Conservation (phyloP, 2,797 vertebrate genomes). For the Myoxocephalus aenaeus region DNA sequence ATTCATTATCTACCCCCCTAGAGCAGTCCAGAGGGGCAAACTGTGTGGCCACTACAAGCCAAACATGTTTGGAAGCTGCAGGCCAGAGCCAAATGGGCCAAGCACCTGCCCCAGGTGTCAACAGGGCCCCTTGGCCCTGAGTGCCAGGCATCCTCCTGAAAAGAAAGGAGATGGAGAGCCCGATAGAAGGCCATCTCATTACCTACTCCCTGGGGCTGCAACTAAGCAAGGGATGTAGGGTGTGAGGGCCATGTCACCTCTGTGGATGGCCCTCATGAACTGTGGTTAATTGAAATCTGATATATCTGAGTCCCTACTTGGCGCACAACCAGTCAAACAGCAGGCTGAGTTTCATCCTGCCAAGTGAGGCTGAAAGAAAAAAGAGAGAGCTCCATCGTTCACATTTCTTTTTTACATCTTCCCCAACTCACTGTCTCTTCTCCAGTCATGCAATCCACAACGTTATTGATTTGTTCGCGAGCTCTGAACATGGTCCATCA, state of each 20-base stretch:
- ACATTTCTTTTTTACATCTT: conserved; percentile 55
- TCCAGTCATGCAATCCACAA: conserved; percentile 67
- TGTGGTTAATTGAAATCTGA: conserved; percentile 83
- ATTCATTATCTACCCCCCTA: conserved; percentile 79
- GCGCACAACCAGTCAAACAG: conserved; percentile 69
- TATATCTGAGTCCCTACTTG: conserved; percentile 73
- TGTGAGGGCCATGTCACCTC: conserved; percentile 74
- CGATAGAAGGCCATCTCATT: conserved; percentile 83
- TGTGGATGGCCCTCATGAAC: conserved; percentile 73
- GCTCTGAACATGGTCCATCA: conserved; percentile 68
- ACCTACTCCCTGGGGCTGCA: conserved; percentile 82
- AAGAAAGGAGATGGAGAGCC: conserved; percentile 71
- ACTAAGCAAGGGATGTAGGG: conserved; percentile 72
- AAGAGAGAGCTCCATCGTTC: conserved; percentile 57
- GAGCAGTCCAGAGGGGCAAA: conserved; percentile 80
- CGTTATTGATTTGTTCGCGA: conserved; percentile 75
- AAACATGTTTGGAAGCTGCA: conserved; percentile 79
- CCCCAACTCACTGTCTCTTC: conserved; percentile 51
- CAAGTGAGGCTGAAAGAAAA: conserved; percentile 51
- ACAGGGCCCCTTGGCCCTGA: conserved; percentile 76
- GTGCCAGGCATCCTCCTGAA: conserved; percentile 69
- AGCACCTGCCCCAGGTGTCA: conserved; percentile 82
- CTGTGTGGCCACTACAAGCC: conserved; percentile 71
- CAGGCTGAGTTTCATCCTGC: conserved; percentile 68
- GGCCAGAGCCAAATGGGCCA: conserved; percentile 81